Percentiles rank a stretch among this genome's conserved stretches.
Evolutionary conservation across 2,888 invertebrate species (phyloP).

Genomic region (Loripinus fragilis): DNA sequence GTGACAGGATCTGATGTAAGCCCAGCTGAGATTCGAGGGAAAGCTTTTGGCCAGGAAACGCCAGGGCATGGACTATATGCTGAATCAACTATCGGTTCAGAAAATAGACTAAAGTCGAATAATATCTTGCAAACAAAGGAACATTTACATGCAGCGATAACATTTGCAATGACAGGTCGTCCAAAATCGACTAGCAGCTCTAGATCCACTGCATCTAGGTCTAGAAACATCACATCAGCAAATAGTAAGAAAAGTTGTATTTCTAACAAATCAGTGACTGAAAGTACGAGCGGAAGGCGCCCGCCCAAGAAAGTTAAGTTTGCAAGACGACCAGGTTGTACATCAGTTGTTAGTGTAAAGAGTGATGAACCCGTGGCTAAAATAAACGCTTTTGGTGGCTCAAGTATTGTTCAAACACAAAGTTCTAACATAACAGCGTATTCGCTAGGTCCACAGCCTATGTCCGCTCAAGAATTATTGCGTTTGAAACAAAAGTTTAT

Average conservation of each 20-base stretch:
- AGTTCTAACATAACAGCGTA: conserved; percentile 25
- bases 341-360: not conserved
- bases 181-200: conserved; percentile 25
- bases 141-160: not conserved
- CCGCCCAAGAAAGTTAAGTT: conserved; percentile 30
- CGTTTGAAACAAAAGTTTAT: conserved; percentile 50
- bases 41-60: not conserved
- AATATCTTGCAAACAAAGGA: not conserved
- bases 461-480: conserved; percentile 49
- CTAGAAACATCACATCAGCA: not conserved
- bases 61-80: not conserved
- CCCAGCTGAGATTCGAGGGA: not conserved
- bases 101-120: not conserved
- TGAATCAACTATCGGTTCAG: not conserved
- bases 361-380: not conserved
- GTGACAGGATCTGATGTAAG: not conserved
- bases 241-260: conserved; percentile 26
- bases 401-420: conserved; percentile 31
- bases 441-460: conserved; percentile 39
- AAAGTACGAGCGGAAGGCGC: not conserved
- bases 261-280: not conserved
- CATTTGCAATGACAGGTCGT: not conserved
- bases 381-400: conserved; percentile 26
- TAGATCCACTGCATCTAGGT: not conserved
- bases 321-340: conserved; percentile 1